These are phyloP conservation scores for Xiphorhynchus elegans DNA, from an alignment of 2,113 vertebrate genomes.

Conservation along the genomic window DNA sequence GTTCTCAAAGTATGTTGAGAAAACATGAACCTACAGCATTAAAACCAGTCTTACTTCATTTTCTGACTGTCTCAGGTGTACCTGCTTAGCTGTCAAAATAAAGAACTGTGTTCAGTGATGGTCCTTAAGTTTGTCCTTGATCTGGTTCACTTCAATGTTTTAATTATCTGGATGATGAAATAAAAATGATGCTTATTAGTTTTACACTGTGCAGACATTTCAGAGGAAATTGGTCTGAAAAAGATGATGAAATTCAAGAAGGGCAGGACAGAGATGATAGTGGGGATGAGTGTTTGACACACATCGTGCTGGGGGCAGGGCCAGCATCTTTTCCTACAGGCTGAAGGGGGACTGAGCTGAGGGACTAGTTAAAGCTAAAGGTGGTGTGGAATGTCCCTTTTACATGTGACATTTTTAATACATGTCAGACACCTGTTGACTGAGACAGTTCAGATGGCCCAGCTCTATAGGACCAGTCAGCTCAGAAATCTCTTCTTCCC, in stretches of 20 bases:
- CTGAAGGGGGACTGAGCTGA: neutral
- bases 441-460: neutral
- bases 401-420: neutral
- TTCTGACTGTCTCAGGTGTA: neutral
- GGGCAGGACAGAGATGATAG: neutral
- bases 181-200: conserved; percentile 21
- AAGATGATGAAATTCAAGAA: neutral
- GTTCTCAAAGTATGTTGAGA: neutral
- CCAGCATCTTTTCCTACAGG: neutral
- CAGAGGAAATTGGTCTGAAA: neutral
- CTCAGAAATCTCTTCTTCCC: neutral
- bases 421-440: neutral
- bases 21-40: neutral
- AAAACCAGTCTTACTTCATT: neutral
- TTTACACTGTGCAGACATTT: neutral
- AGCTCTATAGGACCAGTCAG: neutral
- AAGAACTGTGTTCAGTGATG: neutral
- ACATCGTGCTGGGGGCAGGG: neutral
- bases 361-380: neutral
- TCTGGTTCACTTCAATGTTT: conserved; percentile 56
- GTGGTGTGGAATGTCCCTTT: neutral
- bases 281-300: neutral
- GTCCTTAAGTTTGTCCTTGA: conserved; percentile 52
- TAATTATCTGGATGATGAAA: conserved; percentile 57
- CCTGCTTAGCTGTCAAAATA: neutral